phyloP scores from a whole-genome alignment of 1,140 invertebrate genomes.

The Drosophila subobscura region DNA sequence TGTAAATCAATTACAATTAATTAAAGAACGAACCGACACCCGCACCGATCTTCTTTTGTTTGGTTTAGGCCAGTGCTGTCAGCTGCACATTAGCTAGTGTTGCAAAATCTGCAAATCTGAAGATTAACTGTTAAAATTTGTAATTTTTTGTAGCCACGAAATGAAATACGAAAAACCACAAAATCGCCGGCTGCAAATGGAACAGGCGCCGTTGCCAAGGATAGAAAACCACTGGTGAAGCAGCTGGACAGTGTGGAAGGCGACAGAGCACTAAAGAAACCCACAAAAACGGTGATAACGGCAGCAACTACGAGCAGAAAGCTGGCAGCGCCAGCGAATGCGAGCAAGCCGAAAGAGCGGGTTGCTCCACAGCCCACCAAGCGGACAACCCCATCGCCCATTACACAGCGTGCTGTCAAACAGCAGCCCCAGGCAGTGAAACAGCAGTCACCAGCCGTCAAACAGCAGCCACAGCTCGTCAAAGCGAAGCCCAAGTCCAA shows the following conservation, averaged over 20 bases:
- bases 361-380: conserved; percentile 24
- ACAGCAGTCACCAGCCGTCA: conserved; percentile 18
- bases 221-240: conserved; percentile 38
- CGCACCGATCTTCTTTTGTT: conserved; percentile 19
- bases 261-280: conserved; percentile 45
- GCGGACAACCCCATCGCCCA: conserved; percentile 63
- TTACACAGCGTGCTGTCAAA: conserved; percentile 35
- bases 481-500: conserved; percentile 46
- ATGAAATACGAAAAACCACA: conserved; percentile 47
- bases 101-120: neutral
- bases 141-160: conserved; percentile 36
- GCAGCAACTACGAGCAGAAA: conserved; percentile 40
- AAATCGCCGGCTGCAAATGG: conserved; percentile 64
- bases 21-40: conserved; percentile 36
- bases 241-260: conserved; percentile 58
- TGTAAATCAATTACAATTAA: conserved; percentile 40
- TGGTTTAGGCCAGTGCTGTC: conserved; percentile 26
- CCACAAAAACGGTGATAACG: conserved; percentile 33
- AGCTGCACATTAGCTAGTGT: conserved; percentile 17
- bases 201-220: conserved; percentile 5
- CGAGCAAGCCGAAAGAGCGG: conserved; percentile 51
- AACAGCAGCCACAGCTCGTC: conserved; percentile 19
- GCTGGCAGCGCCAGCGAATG: conserved; percentile 20
- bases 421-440: conserved; percentile 20
- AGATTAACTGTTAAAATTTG: conserved; percentile 10